A percentile compares a stretch with the other conserved stretches of the same genome.
phyloP scores from a whole-genome alignment of 2,888 invertebrate species.

The Macrosiphum euphorbiae region DNA sequence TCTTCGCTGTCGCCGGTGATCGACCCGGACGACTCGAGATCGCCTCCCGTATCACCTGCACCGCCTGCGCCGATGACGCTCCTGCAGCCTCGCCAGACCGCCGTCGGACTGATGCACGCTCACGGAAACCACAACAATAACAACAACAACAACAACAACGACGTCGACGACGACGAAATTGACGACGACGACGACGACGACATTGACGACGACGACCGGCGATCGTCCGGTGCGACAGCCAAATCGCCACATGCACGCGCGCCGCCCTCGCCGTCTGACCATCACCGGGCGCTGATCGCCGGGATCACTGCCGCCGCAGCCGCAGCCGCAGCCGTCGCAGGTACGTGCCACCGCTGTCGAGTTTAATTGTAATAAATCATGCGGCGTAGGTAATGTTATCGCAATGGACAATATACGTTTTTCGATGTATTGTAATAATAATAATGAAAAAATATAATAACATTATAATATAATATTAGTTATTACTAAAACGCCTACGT shows the following conservation, averaged over 20 bases:
- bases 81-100: neutral
- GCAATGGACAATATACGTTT: too few species aligned
- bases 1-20: slow-evolving; percentile 69
- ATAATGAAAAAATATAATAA: too few species aligned
- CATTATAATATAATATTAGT: too few species aligned
- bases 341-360: neutral
- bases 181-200: neutral
- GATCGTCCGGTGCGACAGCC: neutral
- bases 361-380: neutral
- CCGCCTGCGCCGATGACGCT: slow-evolving; percentile 34
- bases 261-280: slow-evolving; percentile 26
- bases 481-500: neutral
- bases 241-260: slow-evolving; percentile 8
- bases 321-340: slow-evolving; percentile 3
- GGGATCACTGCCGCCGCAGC: slow-evolving; percentile 47
- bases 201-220: neutral
- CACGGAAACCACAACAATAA: slow-evolving; percentile 13
- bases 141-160: neutral
- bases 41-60: slow-evolving; percentile 68
- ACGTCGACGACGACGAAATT: neutral
- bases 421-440: too few species aligned
- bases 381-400: too few species aligned
- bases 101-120: neutral
- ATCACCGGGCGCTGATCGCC: slow-evolving; percentile 39
- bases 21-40: slow-evolving; percentile 70